Evolutionary conservation across 1,140 invertebrate genomes (phyloP), one percentile per base, ranked within the genome.

Genomic region (Aphelinus certus): DNA sequence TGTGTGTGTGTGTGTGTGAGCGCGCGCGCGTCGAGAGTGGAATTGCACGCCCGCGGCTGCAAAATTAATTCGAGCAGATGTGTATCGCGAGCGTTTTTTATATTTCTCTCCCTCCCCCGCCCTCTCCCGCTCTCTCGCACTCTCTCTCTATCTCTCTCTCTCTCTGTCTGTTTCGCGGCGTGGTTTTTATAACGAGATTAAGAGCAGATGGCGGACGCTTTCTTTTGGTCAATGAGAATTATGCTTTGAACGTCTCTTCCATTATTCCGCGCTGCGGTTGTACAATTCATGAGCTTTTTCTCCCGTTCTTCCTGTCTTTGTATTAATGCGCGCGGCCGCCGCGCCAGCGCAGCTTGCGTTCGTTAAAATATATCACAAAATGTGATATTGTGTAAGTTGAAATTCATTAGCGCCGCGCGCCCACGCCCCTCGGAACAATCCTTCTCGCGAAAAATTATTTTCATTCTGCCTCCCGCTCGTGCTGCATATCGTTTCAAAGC

Each of bases 121-220:
- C 26, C 53, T n/a, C 47, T 56, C 61, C 42, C 42, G 55, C 55
- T 9, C 51, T 68, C 47, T 58, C 51, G 57, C 43, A 48, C 42
- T 53, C 49, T 58, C 2, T 68, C 42, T 46, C 43, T 68, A 60
- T 60, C 42, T 53, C 49, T 58, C 2, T 2, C 46, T 63, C 45
- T 47, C 62, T 46, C 43, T 63, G 43, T 48, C n/a, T 10, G 7
- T 55, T 47, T 55, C 53, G 53, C 53, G 5, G n/a, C 66, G 9
- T 51, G 48, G 57, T 69, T 75, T 75, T 75, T 63, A 75, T 69
- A 75, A 75, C 73, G 51, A 75, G 66, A 75, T 75, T 69, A 75
- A 69, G 65, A 75, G 49, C 65, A 69, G 60, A 63, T 68, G 51
- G 65, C 51, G 9, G 58, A 58, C 55, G 62, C 56, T 75, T 69